Evolutionary conservation across 2,113 vertebrate species (phyloP), one percentile per base, ranked within the genome.

Genomic region (Sander lucioperca): DNA sequence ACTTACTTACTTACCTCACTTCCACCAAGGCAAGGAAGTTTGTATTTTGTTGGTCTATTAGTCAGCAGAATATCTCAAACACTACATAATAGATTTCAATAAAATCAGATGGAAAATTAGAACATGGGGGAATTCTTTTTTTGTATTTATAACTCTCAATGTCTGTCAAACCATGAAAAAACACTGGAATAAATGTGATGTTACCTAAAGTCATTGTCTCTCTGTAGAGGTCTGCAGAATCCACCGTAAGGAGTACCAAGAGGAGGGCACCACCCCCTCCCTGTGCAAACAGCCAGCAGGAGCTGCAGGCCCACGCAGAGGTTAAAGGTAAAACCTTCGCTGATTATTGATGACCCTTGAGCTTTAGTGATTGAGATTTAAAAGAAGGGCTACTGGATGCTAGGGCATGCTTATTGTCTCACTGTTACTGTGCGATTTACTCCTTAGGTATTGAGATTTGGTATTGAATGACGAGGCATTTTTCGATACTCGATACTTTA

Each of bases 231-330:
- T 69, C 58, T 23, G 93, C 91, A 48, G 96, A 91, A 59, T 96
- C 93, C 0, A 96, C 96, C 72, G 82, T 98, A 4, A 97, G 94
- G 77, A 96, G 95, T 36, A 96, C 93, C 50, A 99, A 99, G 84
- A 95, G 97, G 72, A 97, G 94, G 90, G 97, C 98, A 1, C 98
- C 98, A 0, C 96, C 94, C 0, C 97, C 97, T 50, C 98, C 30
- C 88, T 39, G 75, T 75, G 64, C 47, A 30, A 67, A 77, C 63
- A 9, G 43, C 18, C 56, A 58, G 3, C 82, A 30, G 47, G 74
- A 83, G 50, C 62, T 23, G 48, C 67, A 39, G 23, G 21, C 72
- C 21, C 86, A 87, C 39, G 5, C 79, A 0, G 56, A 82, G 47
- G 6, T 54, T 19, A 82, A 94, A 91, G 92, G 93, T 91, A 86